Conservation (phyloP, 2,888 invertebrate genomes). For the Apoda limacodes region DNA sequence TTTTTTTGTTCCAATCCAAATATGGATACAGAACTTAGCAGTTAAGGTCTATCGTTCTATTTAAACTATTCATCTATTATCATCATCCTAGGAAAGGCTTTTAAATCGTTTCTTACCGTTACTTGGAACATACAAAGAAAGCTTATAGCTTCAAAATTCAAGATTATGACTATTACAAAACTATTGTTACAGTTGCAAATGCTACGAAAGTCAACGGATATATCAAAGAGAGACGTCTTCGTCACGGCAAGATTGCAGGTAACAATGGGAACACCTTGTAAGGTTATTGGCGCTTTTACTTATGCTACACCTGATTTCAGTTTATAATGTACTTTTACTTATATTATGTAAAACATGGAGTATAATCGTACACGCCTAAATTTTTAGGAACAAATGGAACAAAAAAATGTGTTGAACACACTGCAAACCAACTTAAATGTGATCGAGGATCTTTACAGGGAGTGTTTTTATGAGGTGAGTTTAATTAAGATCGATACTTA, state of each 20-base stretch:
- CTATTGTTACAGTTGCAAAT: conserved; percentile 21
- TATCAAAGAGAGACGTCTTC: conserved; percentile 27
- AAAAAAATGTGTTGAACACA: conserved; percentile 32
- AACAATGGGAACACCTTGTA: no score
- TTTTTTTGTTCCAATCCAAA: background rate
- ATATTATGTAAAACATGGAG: no score
- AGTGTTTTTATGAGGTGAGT: conserved; percentile 59
- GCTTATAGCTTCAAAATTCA: no score
- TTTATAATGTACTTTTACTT: conserved; percentile 1
- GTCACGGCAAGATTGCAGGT: conserved; percentile 31
- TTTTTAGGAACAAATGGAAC: conserved; percentile 37
- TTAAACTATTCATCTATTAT: no score
- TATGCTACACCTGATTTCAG: background rate
- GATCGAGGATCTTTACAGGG: conserved; percentile 52
- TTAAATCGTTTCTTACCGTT: no score
- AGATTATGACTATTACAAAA: no score
- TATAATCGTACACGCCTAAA: no score
- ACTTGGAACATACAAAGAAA: no score
- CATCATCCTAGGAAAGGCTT: no score
- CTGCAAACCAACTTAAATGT: conserved; percentile 42
- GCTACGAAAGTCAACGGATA: conserved; percentile 23
- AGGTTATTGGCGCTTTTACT: conserved; percentile 16
- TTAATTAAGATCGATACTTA: no score
- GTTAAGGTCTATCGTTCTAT: no score
- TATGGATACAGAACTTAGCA: no score